These are phyloP conservation scores for Dynastes maya DNA, from an alignment of 2,888 invertebrate species.

Conservation along the genomic window DNA sequence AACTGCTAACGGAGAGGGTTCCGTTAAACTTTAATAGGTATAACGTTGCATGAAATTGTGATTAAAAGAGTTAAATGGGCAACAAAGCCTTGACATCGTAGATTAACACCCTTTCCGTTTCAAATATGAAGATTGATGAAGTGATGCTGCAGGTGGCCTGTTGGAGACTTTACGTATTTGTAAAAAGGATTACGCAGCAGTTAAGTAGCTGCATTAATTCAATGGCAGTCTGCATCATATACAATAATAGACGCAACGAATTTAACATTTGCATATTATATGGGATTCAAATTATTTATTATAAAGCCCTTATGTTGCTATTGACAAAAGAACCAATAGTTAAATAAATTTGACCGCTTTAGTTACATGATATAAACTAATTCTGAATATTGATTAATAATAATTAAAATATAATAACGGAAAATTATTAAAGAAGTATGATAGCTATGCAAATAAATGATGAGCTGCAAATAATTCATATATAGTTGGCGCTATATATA, in stretches of 20 bases:
- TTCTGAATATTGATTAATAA: no score
- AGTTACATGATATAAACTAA: no score
- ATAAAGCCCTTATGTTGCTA: no score
- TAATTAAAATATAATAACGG: no score
- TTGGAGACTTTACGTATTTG: constrained; percentile 52
- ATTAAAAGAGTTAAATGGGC: constrained; percentile 69
- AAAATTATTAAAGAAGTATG: not conserved
- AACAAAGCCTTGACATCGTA: constrained; percentile 68
- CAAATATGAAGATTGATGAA: constrained; percentile 65
- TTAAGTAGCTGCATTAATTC: constrained; percentile 38
- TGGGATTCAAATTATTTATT: no score
- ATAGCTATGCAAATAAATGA: constrained; percentile 38
- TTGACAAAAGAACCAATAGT: no score
- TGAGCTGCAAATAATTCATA: constrained; percentile 45
- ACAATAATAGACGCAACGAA: not conserved
- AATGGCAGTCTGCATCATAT: not conserved
- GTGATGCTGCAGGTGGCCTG: constrained; percentile 66
- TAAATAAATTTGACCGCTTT: no score
- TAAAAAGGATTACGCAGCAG: constrained; percentile 40
- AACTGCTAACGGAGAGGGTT: constrained; percentile 40
- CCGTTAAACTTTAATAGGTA: constrained; percentile 65
- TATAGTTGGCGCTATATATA: constrained; percentile 53
- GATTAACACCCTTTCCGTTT: constrained; percentile 59
- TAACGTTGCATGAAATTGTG: constrained; percentile 69
- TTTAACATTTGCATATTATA: not conserved